phyloP scores from a whole-genome alignment of 2,113 vertebrate species.

The Vidua macroura region DNA sequence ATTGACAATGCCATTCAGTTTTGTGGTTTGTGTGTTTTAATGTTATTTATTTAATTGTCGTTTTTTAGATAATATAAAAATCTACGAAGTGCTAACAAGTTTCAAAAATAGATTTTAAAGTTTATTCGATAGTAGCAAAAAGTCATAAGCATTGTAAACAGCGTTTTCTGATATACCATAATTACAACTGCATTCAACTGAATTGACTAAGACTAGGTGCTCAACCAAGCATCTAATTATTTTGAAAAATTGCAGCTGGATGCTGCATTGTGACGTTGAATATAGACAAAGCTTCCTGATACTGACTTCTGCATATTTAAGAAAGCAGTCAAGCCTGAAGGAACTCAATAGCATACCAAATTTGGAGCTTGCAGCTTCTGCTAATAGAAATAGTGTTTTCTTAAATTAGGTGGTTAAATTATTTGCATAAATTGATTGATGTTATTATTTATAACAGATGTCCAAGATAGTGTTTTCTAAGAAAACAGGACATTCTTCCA shows the following conservation, averaged over 20 bases:
- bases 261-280: not conserved
- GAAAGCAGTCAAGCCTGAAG: not conserved
- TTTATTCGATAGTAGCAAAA: not conserved
- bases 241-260: not conserved
- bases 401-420: not conserved
- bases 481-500: not conserved
- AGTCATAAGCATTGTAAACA: not conserved
- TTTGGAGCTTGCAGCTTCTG: not conserved
- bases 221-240: not conserved
- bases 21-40: not conserved
- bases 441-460: not conserved
- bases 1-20: not conserved
- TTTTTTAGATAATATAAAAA: not conserved
- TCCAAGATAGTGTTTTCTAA: not conserved
- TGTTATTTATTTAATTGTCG: not conserved
- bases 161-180: not conserved
- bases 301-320: not conserved
- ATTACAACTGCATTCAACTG: not conserved
- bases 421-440: not conserved
- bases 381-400: not conserved
- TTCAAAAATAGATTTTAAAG: not conserved
- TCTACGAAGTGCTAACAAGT: not conserved
- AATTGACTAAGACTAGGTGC: not conserved
- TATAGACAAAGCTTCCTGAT: not conserved
- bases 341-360: not conserved